Base-by-base conservation (phyloP, 2,797 vertebrate species). In the Enteromius treurensis region DNA sequence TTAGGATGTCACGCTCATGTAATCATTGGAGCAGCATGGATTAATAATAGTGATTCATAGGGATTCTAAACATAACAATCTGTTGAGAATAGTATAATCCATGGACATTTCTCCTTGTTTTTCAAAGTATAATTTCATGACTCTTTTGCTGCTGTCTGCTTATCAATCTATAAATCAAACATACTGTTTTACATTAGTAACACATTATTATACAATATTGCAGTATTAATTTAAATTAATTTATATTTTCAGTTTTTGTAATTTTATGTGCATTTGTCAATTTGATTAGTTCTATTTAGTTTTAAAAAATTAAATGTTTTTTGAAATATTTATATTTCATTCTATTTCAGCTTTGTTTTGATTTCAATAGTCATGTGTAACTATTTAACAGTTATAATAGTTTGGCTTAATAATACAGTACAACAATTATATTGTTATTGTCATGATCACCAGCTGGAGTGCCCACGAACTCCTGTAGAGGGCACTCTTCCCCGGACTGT, bases 1-100 rank as follows among this genome's bases (percentile, higher is more conserved):
- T 81, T 67, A 80, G 62, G 62, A 81, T 60, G 77, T 79, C 76
- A 74, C 45, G 42, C 60, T 74, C n/a, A 23, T 68, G 74, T 78
- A 73, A 73, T 77, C 71, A 77, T 9, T 58, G 64, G 40, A 68
- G 62, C 71, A 76, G 71, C 1, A 17, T 68, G 4, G 42, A 76
- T 76, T 68, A 45, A 69, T 69, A 73, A 69, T 32, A 58, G 49
- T 58, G 74, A 77, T 68, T 68, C 23, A 68, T 55, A 9, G 58
- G 80, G 71, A 51, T 78, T 75, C 58, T 49, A 65, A 73, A 65
- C 15, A n/a, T 32, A 40, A 76, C 80, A 68, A 32, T 82, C 80
- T 68, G 64, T 15, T 76, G 62, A 76, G 17, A 68, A 51, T 4
- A 67, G 34, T 53, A 74, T 53, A 42, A 37, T 53, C 15, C n/a